Evolutionary conservation across 2,888 invertebrate genomes (phyloP).

Genomic region (Germaria angustata): DNA sequence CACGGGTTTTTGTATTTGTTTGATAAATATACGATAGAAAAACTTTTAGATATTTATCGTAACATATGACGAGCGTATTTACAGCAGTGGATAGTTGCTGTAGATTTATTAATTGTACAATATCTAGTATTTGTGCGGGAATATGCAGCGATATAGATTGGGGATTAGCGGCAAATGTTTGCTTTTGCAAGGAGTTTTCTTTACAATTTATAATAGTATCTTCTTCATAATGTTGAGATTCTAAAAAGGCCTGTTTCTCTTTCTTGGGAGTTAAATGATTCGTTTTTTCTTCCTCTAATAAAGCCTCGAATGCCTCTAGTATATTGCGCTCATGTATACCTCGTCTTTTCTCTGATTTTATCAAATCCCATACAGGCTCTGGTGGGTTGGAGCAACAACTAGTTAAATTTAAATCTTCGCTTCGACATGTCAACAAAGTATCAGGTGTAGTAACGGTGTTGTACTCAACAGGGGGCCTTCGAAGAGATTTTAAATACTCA

Average conservation of each 20-base stretch:
- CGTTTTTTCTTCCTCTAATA: slow-evolving; percentile 66
- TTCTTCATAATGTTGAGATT: slow-evolving; percentile 54
- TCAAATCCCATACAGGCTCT: slow-evolving; percentile 48
- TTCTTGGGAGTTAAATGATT: background rate
- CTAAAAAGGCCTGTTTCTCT: background rate
- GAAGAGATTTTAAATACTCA: slow-evolving; percentile 50
- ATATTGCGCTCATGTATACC: slow-evolving; percentile 77
- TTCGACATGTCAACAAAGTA: slow-evolving; percentile 34
- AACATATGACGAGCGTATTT: slow-evolving; percentile 70
- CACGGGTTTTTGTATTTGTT: slow-evolving; percentile 33
- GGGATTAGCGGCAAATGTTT: slow-evolving; percentile 29
- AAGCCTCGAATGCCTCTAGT: slow-evolving; percentile 72
- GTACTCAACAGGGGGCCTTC: slow-evolving; percentile 32
- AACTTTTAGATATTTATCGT: slow-evolving; percentile 68
- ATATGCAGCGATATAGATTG: background rate
- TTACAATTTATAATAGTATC: background rate
- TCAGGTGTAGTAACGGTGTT: slow-evolving; percentile 56
- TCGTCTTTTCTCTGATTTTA: slow-evolving; percentile 68
- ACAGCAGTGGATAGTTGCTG: slow-evolving; percentile 70
- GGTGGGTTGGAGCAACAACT: background rate
- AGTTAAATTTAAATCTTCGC: background rate
- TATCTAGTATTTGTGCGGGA: slow-evolving; percentile 55
- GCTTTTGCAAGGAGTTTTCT: slow-evolving; percentile 9
- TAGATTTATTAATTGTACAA: slow-evolving; percentile 64
- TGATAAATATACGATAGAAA: slow-evolving; percentile 63